Evolutionary conservation across 1,140 invertebrate species (phyloP), one percentile per base, ranked within the genome.

Genomic region (Drosophila gunungcola): DNA sequence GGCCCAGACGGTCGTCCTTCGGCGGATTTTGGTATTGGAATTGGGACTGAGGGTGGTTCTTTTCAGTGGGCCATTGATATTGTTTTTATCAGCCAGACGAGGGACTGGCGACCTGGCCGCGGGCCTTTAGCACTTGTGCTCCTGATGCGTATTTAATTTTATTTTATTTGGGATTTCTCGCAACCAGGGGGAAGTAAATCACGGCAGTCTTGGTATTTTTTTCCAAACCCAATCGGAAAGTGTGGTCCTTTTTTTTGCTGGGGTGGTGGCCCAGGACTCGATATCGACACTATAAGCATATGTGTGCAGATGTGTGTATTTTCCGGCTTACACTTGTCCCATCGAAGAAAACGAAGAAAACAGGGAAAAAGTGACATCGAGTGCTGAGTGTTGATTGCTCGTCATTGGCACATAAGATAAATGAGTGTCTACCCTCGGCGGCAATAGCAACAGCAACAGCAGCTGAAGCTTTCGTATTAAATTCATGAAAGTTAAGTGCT

Each of bases 401-500:
- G 78, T 60, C 84, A 84, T 89, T 64, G 68, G 60, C 83, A 80
- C 62, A 76, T 38, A 77, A 88, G 83, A 86, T 82, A 82, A 86
- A 86, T 80, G 82, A 85, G 78, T 69, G 68, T 53, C 58, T 70
- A 55, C 60, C 39, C 43, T 41, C 12, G 60, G 64, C 36, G 39
- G 27, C 10, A 45, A 25, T 5, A 12, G 43, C 21, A 41, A 10
- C 64, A 16, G 45, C 13, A 49, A 32, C 10, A 49, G 52, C 49
- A 58, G 38, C 46, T 49, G 63, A 56, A 48, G 76, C 79, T 89
- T 80, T 80, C 75, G 89, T 91, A 91, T 91, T 91, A 91, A 91
- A 91, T 91, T 91, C 85, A 90, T 91, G 86, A 88, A 91, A 91
- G 90, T 91, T 91, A 91, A 91, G 90, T 91, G 90, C 90, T 91